phyloP scores from a whole-genome alignment of 2,113 vertebrate genomes.

The Vombatus ursinus region DNA sequence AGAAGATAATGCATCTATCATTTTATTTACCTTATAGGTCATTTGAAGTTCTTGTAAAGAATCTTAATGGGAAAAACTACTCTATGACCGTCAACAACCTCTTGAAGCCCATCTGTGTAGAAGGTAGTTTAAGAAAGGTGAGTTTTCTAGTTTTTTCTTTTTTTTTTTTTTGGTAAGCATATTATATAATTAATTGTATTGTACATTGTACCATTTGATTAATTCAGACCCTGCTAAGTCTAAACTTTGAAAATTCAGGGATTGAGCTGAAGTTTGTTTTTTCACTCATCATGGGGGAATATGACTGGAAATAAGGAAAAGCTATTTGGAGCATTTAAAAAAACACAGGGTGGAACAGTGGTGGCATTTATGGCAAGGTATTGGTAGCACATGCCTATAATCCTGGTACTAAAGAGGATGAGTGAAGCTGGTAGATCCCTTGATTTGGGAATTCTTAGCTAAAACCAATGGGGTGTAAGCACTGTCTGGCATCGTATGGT shows the following conservation, averaged over 20 bases:
- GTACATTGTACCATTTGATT: slow-evolving; percentile 6
- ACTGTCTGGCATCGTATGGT: neutral
- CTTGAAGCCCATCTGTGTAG: slow-evolving; percentile 89
- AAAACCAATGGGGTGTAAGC: neutral
- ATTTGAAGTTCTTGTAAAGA: slow-evolving; percentile 93
- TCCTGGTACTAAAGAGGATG: neutral
- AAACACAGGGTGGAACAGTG: neutral
- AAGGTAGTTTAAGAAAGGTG: slow-evolving; percentile 94
- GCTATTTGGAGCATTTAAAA: neutral
- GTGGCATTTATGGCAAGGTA: neutral
- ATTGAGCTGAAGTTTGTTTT: neutral
- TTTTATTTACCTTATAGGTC: slow-evolving; percentile 83
- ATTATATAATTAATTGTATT: neutral
- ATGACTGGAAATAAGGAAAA: neutral
- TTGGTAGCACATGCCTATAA: neutral
- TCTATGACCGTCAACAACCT: slow-evolving; percentile 95
- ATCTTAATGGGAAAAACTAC: slow-evolving; percentile 94
- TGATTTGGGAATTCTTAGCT: neutral
- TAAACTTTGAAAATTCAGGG: slow-evolving; percentile 19
- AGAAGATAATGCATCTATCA: neutral
- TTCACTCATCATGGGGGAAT: neutral
- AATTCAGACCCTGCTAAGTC: neutral
- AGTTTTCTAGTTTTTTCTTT: slow-evolving; percentile 17
- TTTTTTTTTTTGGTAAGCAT: neutral
- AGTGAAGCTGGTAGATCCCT: neutral